Evolutionary conservation across 2,113 vertebrate genomes (phyloP), one percentile per base, ranked within the genome.

Genomic region (Trichomycterus rosablanca): DNA sequence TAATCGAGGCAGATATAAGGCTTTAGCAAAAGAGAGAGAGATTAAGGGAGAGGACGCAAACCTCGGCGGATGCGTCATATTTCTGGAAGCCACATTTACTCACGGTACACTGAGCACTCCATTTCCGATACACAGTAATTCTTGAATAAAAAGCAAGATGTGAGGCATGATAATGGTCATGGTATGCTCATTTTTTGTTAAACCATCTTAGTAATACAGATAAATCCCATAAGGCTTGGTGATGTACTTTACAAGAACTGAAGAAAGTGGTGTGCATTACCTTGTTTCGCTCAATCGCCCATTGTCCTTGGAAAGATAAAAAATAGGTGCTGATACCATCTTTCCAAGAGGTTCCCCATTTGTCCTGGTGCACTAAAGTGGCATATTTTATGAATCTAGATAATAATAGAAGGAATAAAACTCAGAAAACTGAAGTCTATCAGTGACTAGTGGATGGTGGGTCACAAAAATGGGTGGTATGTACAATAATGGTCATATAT

Each of bases 31-130:
- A 54, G 22, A 48, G 24, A 61, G 42, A 42, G 22, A 50, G 51
- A 44, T 23, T 42, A 49, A 35, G 14, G 19, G 39, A 53, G 60
- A 42, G 55, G 32, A 14, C n/a, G n/a, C n/a, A n/a, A 45, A 20
- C 37, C 18, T 45, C 44, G 32, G 43, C 58, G 26, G 35, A 28
- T 58, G 48, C 66, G 65, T 75, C 18, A 69, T 59, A 42, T 59
- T 26, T 58, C 61, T 22, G 26, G 42, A 65, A 70, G 68, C 55
- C 2, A 46, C 2, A 19, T 11, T 59, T 70, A 70, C 15, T 65
- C 58, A 44, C 37, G 55, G 54, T 46, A 48, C 34, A 58, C 54
- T 65, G 61, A 59, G 22, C 60, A 48, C 16, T 12, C 53, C 40
- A 62, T 65, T 64, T 64, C n/a, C 45, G 48, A 59, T 46, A 66